phyloP scores from a whole-genome alignment of 2,888 invertebrate species.

The Mechanitis messenoides region DNA sequence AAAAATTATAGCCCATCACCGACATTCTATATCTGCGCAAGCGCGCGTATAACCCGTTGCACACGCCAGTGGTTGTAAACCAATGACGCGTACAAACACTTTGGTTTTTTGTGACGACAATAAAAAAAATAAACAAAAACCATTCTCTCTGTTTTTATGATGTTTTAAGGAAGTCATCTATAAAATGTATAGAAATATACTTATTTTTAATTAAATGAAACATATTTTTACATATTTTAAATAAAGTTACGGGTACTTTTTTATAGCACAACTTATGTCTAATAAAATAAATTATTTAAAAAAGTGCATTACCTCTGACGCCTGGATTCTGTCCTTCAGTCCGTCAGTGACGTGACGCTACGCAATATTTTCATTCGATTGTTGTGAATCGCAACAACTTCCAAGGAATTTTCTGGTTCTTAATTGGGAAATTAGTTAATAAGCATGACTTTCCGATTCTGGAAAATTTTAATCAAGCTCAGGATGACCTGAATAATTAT shows the following conservation, averaged over 20 bases:
- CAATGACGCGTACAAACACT: slow-evolving; percentile 43
- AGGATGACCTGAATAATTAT: slow-evolving; percentile 31
- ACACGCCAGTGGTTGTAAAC: slow-evolving; percentile 68
- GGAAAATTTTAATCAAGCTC: slow-evolving; percentile 45
- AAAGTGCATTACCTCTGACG: slow-evolving; percentile 41
- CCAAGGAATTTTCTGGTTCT: slow-evolving; percentile 70
- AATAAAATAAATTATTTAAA: slow-evolving; percentile 6
- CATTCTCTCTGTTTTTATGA: background rate
- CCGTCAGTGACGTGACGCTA: slow-evolving; percentile 43
- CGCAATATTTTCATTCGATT: slow-evolving; percentile 62
- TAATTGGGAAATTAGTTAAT: slow-evolving; percentile 57
- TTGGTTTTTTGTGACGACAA: slow-evolving; percentile 13
- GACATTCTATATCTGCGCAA: slow-evolving; percentile 69
- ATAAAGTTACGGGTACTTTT: background rate
- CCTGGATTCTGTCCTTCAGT: slow-evolving; percentile 31
- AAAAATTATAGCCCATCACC: slow-evolving; percentile 77
- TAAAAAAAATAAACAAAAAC: slow-evolving; percentile 8
- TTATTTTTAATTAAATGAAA: too few species aligned
- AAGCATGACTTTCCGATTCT: slow-evolving; percentile 43
- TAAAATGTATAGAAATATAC: too few species aligned
- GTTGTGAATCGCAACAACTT: slow-evolving; percentile 57
- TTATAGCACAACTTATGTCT: background rate
- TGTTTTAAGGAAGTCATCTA: background rate
- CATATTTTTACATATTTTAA: background rate
- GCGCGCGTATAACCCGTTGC: slow-evolving; percentile 73